Percentiles rank a stretch among this genome's conserved stretches.
phyloP scores from a whole-genome alignment of 2,888 invertebrate genomes.

The Salticus scenicus region DNA sequence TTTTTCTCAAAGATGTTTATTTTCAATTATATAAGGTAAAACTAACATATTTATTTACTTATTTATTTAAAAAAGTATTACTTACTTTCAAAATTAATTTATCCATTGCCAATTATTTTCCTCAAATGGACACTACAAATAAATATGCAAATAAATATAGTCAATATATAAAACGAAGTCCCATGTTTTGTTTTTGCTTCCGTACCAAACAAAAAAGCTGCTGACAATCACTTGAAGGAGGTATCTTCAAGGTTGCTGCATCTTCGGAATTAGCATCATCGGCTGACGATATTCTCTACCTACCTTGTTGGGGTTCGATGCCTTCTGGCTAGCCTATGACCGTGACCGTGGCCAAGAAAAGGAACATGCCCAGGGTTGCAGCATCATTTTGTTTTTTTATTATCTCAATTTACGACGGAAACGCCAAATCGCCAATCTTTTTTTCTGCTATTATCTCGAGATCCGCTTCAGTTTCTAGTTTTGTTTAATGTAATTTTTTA shows the following conservation, averaged over 20 bases:
- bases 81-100: not conserved
- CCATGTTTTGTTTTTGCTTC: constrained; percentile 17
- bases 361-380: constrained; percentile 33
- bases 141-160: not conserved
- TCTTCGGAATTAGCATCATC: constrained; percentile 50
- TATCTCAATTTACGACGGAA: too few species aligned
- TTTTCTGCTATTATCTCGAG: not conserved
- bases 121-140: not conserved
- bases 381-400: not conserved
- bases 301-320: constrained; percentile 48
- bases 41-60: too few species aligned
- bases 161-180: not conserved
- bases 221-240: too few species aligned
- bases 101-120: not conserved
- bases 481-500: not conserved
- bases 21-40: too few species aligned
- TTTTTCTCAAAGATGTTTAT: too few species aligned
- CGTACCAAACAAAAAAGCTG: not conserved
- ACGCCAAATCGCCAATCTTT: constrained; percentile 8
- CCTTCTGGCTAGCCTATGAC: constrained; percentile 56
- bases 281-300: not conserved
- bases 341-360: constrained; percentile 60
- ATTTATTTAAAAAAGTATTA: not conserved
- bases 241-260: constrained; percentile 5
- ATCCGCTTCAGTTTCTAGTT: not conserved